Evolutionary conservation across 1,140 invertebrate genomes (phyloP), one percentile per base, ranked within the genome.

Genomic region (Drosophila oshimai): DNA sequence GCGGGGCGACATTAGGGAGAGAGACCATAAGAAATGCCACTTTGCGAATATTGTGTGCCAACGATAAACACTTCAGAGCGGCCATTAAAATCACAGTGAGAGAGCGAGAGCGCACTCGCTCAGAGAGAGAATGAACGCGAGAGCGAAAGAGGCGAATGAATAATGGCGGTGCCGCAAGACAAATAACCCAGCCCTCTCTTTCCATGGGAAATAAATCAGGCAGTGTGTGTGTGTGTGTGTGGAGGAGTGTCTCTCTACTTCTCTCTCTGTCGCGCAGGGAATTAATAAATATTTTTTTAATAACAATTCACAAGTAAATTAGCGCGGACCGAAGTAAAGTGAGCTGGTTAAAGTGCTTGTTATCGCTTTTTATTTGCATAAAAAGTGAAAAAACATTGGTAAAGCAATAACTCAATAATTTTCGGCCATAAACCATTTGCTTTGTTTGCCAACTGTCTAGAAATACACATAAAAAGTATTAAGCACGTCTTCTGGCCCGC

Each of bases 61-160:
- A 90, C 89, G 68, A 90, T 90, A 90, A 90, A 90, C 89, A 90
- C 89, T 90, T 90, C 89, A 90, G 86, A 89, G 87, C 89, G 89
- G 89, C 89, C 89, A 90, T 90, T 90, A 90, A 90, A 90, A 90
- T 90, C 81, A 88, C 72, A 60, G 75, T 73, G 51, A 72, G 62
- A 65, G 80, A 62, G 78, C 55, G 60, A 53, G 54, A 73, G 70
- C 69, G 49, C 55, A 39, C 29, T 53, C 65, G 74, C 53, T 69
- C 50, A 36, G 37, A 18, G 34, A 45, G 36, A 53, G 55, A 49
- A 69, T 84, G 79, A 84, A 75, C 65, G 69, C 42, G 42, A 61
- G 34, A 39, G 58, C 31, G 44, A 65, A 61, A 64, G 67, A 73
- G 39, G 58, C 54, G 76, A 87, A 87, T 90, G 89, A 90, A 89